Evolutionary conservation across 2,113 vertebrate species (phyloP).

Genomic region (Etia nguti): DNA sequence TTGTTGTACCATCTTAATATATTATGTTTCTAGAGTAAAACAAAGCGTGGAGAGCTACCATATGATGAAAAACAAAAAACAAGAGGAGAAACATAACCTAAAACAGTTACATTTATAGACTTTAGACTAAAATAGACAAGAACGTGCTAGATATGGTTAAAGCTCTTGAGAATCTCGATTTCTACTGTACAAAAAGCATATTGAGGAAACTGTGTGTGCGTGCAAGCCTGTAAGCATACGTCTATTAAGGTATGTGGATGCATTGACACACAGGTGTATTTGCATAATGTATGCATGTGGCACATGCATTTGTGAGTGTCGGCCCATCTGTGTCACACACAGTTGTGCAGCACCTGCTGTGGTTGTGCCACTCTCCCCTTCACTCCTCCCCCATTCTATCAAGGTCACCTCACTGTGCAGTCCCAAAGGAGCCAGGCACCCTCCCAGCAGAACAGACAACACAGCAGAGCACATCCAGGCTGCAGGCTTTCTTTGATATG

Average conservation of each 20-base stretch:
- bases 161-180: background rate
- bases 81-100: background rate
- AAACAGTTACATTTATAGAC: background rate
- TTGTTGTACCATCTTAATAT: background rate
- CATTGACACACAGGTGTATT: constrained; percentile 10
- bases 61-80: background rate
- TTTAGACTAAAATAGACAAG: background rate
- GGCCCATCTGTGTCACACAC: constrained; percentile 52
- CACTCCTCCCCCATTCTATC: constrained; percentile 31
- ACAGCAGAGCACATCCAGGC: background rate
- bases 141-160: background rate
- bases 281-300: constrained; percentile 54
- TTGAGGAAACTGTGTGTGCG: background rate
- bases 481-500: background rate
- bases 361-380: constrained; percentile 22
- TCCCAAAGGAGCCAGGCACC: constrained; percentile 48
- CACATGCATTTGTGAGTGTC: background rate
- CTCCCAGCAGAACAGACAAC: background rate
- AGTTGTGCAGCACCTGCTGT: constrained; percentile 57
- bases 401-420: constrained; percentile 55
- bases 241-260: background rate
- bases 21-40: background rate
- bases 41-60: background rate
- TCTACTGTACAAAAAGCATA: background rate
- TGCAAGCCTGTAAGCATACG: background rate